Conservation (phyloP, 2,797 vertebrate species). For the Thaleichthys pacificus region DNA sequence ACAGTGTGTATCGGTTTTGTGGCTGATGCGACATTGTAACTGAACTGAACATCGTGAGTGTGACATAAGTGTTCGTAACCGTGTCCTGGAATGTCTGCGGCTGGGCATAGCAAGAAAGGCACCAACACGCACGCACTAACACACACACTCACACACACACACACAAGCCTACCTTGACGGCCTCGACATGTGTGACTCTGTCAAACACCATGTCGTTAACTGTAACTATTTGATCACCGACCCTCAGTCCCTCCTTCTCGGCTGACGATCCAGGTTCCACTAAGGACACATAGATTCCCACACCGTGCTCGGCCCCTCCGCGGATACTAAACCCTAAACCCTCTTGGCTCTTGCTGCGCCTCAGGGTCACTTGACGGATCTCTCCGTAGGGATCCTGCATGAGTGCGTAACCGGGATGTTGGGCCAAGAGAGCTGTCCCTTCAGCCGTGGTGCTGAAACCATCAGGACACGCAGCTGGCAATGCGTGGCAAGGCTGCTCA, state of each 20-base stretch:
- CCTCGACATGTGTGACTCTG: slow-evolving; percentile 85
- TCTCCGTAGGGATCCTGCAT: slow-evolving; percentile 58
- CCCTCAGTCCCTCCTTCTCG: slow-evolving; percentile 87
- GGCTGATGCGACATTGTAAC: too few relatives aligned
- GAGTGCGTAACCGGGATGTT: slow-evolving; percentile 1
- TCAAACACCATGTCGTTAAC: slow-evolving; percentile 87
- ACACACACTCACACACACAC: slow-evolving; percentile 8
- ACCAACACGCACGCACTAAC: slow-evolving; percentile 1
- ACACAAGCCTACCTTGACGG: slow-evolving; percentile 82
- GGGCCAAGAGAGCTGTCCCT: slow-evolving; percentile 48
- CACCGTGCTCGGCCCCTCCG: slow-evolving; percentile 91
- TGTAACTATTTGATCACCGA: slow-evolving; percentile 91
- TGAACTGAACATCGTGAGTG: neutral
- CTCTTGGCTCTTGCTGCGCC: slow-evolving; percentile 85
- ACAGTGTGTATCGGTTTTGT: too few relatives aligned
- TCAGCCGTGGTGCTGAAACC: slow-evolving; percentile 54
- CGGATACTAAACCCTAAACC: slow-evolving; percentile 95
- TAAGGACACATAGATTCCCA: slow-evolving; percentile 92
- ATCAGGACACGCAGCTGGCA: slow-evolving; percentile 40
- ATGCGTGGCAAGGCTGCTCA: slow-evolving; percentile 43
- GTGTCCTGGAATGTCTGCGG: neutral
- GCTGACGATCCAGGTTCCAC: slow-evolving; percentile 92
- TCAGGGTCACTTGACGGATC: slow-evolving; percentile 83
- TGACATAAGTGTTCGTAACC: neutral
- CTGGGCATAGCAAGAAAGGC: neutral